Evolutionary conservation across 2,888 invertebrate species (phyloP), one percentile per base, ranked within the genome.

Genomic region (Holacanthella duospinosa): DNA sequence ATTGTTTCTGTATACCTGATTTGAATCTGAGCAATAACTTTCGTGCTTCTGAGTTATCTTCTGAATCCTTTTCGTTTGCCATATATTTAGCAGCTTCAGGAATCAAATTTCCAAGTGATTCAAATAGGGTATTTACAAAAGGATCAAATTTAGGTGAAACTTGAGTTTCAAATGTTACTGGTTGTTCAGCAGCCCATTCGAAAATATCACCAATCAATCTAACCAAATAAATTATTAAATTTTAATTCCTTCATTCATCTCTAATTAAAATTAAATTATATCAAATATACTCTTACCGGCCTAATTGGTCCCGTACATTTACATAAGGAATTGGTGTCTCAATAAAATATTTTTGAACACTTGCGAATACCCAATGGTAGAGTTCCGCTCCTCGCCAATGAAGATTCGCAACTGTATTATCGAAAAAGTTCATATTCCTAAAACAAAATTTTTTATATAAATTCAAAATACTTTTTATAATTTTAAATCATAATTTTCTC

Each of bases 171-270:
- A 71, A 63, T 43, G 66, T 59, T 0, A 69, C 64, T 36, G 67
- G 67, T 59, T 60, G 64, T 19, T 63, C 65, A 24, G 68, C 59
- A 55, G 71, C 61, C 64, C 75, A 78, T 75, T 75, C 78, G 76
- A 65, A 63, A 76, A 79, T 60, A 77, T 68, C 57, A 76, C 70
- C 44, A 68, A 74, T 67, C 75, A 77, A 55, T 77, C n/a, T n/a
- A n/a, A n/a, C n/a, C n/a, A n/a, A n/a, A n/a, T n/a, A n/a, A n/a
- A n/a, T n/a, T 69, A 70, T 55, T 12, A 56, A 54, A n/a, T n/a
- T n/a, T n/a, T n/a, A n/a, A n/a, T 53, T 1, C 19, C 27, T 54
- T 28, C n/a, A 36, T 53, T 53, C 19, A 16, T 16, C 6, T 19
- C 6, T 53, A 9, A 53, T 53, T 9, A 53, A 21, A 16, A 19